Evolutionary conservation across 1,140 invertebrate species (phyloP).

Genomic region (Vanessa atalanta): DNA sequence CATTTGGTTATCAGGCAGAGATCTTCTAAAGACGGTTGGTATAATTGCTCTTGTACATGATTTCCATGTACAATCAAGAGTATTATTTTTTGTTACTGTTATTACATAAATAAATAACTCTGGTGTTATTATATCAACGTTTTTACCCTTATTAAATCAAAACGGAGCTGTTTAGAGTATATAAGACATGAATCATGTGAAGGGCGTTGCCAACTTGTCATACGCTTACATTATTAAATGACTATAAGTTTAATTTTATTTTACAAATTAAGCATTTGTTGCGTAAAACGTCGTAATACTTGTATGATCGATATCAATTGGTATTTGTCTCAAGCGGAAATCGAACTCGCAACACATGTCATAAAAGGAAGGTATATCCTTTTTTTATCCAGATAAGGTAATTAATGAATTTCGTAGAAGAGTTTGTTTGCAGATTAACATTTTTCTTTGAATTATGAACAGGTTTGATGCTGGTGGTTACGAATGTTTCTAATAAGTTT

Average conservation of each 20-base stretch:
- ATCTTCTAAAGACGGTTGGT: too few relatives aligned
- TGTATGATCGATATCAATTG: slow-evolving; percentile 18
- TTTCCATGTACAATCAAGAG: not conserved
- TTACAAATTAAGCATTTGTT: not conserved
- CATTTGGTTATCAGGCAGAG: too few relatives aligned
- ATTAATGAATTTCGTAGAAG: slow-evolving; percentile 21
- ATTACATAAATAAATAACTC: not conserved
- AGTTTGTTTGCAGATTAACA: slow-evolving; percentile 17
- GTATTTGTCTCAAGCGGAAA: slow-evolving; percentile 32
- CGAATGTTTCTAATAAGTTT: too few relatives aligned
- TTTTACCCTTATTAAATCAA: too few relatives aligned
- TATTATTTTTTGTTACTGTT: not conserved
- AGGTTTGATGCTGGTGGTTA: not conserved
- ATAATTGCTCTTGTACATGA: too few relatives aligned
- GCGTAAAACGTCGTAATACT: slow-evolving; percentile 16
- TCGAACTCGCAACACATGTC: slow-evolving; percentile 23
- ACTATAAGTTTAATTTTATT: not conserved
- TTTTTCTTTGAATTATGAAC: slow-evolving; percentile 19
- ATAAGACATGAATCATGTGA: too few relatives aligned
- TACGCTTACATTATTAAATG: too few relatives aligned
- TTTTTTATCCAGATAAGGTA: slow-evolving; percentile 19
- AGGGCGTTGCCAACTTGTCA: too few relatives aligned
- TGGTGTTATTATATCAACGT: too few relatives aligned
- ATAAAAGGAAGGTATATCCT: slow-evolving; percentile 28
- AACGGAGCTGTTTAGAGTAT: too few relatives aligned